A percentile compares a stretch with the other conserved stretches of the same genome.
Evolutionary conservation across 2,113 vertebrate genomes (phyloP).

Genomic region (Fulmarus glacialis): DNA sequence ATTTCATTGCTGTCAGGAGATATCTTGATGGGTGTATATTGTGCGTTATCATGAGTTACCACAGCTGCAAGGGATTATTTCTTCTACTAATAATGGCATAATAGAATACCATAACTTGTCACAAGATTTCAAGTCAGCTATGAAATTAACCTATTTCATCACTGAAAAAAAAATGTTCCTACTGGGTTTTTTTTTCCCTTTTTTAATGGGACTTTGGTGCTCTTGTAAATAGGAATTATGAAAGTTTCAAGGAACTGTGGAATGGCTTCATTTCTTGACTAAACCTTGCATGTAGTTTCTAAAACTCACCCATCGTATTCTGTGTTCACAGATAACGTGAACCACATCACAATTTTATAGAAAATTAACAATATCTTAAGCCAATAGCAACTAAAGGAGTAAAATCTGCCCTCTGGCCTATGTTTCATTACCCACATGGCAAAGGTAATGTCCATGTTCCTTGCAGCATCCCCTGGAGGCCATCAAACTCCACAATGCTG

Average conservation of each 20-base stretch:
- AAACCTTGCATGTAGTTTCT: not conserved
- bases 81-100: conserved; percentile 67
- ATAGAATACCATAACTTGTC: conserved; percentile 65
- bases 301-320: not conserved
- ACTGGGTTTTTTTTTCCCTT: not conserved
- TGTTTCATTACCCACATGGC: not conserved
- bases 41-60: conserved; percentile 71
- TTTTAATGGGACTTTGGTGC: not conserved
- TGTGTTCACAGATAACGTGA: not conserved
- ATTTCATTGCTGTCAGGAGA: conserved; percentile 74
- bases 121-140: conserved; percentile 67
- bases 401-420: not conserved
- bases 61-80: conserved; percentile 73
- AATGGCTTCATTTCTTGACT: not conserved
- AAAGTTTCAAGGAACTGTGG: conserved; percentile 17
- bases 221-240: conserved; percentile 11
- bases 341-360: not conserved
- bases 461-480: not conserved
- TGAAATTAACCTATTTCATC: conserved; percentile 68
- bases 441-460: not conserved
- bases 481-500: not conserved
- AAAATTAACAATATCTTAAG: not conserved
- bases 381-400: not conserved
- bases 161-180: not conserved
- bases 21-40: conserved; percentile 75